Evolutionary conservation across 2,113 vertebrate genomes (phyloP), one percentile per base, ranked within the genome.

Genomic region (Gavia stellata): DNA sequence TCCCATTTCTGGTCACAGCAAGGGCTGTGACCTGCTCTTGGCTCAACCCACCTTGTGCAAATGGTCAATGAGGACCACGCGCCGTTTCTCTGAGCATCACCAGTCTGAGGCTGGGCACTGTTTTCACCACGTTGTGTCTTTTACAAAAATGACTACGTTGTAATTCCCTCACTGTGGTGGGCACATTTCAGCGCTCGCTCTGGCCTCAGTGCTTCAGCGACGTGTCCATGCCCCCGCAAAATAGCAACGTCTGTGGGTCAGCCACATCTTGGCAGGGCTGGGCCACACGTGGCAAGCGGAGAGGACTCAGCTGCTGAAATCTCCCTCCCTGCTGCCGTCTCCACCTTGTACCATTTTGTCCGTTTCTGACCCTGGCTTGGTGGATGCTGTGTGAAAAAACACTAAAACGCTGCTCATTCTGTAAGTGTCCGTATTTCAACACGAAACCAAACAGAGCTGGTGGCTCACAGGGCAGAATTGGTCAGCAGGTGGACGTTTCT

Each of bases 291-390:
- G 34, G 68, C 47, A 67, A 88, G 56, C 0, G 0, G 70, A 91
- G 47, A 90, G 63, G 61, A 88, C 44, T 47, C 45, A n/a, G 92
- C 9, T 23, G 63, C 68, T 89, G 90, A 90, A 93, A 86, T 94
- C 72, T 77, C 71, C 17, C 59, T 88, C 83, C 42, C 62, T 68
- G 25, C 77, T 91, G 87, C 82, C 17, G 1, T 88, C 92, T 95
- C 67, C 67, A 86, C 67, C 95, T 93, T 86, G 62, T 82, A 92
- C 82, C 84, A 23, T 88, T 65, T 44, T 44, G 55, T 74, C 52
- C 33, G 38, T 28, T 90, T 95, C 67, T 81, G 52, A 40, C 59
- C 61, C 52, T 62, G 84, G 62, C 73, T 79, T 86, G 67, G 63
- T 79, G 70, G 55, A 66, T 53, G 34, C 81, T 61, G 34, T 83